Conservation (phyloP, 2,797 vertebrate genomes). For the Sebastes alutus region DNA sequence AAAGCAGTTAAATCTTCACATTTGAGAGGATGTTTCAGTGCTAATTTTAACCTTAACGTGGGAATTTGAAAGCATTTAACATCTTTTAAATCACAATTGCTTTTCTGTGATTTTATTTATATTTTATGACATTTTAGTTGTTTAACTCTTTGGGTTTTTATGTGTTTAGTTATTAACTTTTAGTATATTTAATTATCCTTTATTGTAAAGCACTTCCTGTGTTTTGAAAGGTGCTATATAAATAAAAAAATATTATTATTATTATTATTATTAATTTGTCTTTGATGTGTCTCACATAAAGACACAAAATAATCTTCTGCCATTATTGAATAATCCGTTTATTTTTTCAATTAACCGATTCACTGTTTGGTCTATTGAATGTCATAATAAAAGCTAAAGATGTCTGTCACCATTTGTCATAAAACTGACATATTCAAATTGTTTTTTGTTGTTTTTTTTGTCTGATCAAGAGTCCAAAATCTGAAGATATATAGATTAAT, state of each 20-base stretch:
- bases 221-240: no score
- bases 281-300: background rate
- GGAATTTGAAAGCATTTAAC: no score
- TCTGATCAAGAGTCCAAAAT: background rate
- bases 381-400: background rate
- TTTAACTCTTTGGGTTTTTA: no score
- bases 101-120: no score
- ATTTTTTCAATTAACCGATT: background rate
- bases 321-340: background rate
- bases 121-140: no score
- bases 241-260: no score
- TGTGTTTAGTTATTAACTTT: no score
- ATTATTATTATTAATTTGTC: background rate
- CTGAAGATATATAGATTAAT: background rate
- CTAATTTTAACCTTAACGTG: background rate
- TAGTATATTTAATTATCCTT: fast-evolving
- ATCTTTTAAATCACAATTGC: no score
- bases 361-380: fast-evolving
- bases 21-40: background rate
- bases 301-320: background rate
- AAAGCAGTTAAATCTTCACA: background rate
- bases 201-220: no score
- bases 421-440: background rate
- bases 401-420: fast-evolving
- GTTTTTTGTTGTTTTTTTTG: no score